Evolutionary conservation across 2,888 invertebrate genomes (phyloP).

Genomic region (Drosophila vallismaia): DNA sequence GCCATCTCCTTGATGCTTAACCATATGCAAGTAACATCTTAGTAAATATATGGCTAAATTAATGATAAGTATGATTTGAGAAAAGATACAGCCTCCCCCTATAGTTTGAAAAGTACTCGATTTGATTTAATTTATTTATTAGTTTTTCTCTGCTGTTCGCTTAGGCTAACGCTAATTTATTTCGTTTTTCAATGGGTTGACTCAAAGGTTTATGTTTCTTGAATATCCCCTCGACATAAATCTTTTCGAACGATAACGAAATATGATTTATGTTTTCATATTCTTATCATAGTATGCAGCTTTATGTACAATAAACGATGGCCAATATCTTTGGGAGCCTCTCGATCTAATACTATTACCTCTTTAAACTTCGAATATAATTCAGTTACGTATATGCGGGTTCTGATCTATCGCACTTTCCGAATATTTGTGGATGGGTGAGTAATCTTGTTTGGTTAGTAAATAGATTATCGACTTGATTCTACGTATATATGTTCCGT

Average conservation of each 20-base stretch:
- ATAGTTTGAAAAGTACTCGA: constrained; percentile 6
- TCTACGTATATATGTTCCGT: constrained; percentile 48
- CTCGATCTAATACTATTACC: constrained; percentile 42
- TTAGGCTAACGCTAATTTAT: constrained; percentile 58
- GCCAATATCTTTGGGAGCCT: constrained; percentile 35
- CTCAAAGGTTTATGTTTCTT: constrained; percentile 32
- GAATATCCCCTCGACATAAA: constrained; percentile 27
- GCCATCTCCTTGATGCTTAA: constrained; percentile 16
- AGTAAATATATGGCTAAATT: not conserved
- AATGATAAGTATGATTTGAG: not conserved
- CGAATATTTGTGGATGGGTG: constrained; percentile 42
- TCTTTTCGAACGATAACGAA: constrained; percentile 16
- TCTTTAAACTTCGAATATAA: constrained; percentile 69
- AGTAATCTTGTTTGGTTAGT: constrained; percentile 57
- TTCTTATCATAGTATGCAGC: constrained; percentile 39
- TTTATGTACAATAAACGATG: constrained; percentile 46
- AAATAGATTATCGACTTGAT: constrained; percentile 59
- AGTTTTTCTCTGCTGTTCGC: constrained; percentile 67
- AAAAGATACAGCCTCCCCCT: not conserved
- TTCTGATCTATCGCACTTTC: constrained; percentile 19
- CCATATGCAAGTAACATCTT: not conserved
- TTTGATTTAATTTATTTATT: constrained; percentile 63
- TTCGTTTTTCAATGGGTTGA: constrained; percentile 42
- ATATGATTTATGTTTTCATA: constrained; percentile 13
- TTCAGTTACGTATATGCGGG: constrained; percentile 77